phyloP scores from a whole-genome alignment of 2,113 vertebrate genomes.

The Xiphias gladius region DNA sequence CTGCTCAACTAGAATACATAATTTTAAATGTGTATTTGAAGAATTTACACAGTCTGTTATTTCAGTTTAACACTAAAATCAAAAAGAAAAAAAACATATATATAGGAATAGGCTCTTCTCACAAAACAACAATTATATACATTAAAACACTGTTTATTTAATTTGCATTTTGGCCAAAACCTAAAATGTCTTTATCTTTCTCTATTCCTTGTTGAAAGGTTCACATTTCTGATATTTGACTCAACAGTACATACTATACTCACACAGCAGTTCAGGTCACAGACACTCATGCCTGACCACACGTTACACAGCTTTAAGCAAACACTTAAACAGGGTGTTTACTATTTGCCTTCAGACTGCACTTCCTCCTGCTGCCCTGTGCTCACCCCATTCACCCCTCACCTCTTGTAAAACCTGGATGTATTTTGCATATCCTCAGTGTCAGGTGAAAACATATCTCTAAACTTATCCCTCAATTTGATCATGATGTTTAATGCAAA shows the following conservation, averaged over 20 bases:
- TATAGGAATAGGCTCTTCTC: no score
- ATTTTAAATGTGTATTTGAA: neutral
- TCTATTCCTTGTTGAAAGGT: neutral
- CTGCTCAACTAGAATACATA: neutral
- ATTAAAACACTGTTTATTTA: neutral
- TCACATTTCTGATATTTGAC: neutral
- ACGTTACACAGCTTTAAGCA: neutral
- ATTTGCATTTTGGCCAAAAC: neutral
- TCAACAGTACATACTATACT: neutral
- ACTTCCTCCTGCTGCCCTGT: conserved; percentile 9
- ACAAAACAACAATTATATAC: no score
- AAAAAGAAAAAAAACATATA: neutral
- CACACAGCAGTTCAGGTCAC: neutral
- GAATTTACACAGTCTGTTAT: neutral
- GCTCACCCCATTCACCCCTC: neutral
- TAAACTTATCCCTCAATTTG: no score
- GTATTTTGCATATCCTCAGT: neutral
- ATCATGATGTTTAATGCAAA: no score
- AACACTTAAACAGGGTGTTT: conserved; percentile 33
- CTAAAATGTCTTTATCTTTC: neutral
- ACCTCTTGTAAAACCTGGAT: neutral
- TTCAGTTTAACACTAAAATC: neutral
- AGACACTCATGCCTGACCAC: neutral
- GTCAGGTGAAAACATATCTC: no score
- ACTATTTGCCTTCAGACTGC: neutral